Evolutionary conservation across 2,888 invertebrate species (phyloP).

Genomic region (Malthinus seriepunctatus): DNA sequence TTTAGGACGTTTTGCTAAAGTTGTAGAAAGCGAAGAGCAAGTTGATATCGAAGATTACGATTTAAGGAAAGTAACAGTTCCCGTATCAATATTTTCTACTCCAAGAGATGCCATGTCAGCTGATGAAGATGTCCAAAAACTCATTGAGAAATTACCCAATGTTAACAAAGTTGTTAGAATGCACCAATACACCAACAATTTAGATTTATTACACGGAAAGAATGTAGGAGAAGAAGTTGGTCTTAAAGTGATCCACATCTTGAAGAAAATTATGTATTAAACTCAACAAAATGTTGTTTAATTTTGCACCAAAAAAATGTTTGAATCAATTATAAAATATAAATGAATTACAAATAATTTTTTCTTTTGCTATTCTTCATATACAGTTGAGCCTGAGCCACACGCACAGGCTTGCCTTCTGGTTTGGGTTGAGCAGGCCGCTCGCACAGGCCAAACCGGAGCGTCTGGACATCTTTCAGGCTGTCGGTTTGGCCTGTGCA

Average conservation of each 20-base stretch:
- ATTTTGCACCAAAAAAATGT: background rate
- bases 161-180: conserved; percentile 48
- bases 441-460: too few relatives aligned
- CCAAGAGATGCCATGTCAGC: conserved; percentile 59
- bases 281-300: background rate
- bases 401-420: too few relatives aligned
- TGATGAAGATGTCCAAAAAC: conserved; percentile 54
- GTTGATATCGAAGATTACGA: conserved; percentile 57
- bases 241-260: background rate
- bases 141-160: conserved; percentile 53
- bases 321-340: background rate
- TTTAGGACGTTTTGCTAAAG: conserved; percentile 51
- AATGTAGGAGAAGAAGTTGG: conserved; percentile 41
- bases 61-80: conserved; percentile 54
- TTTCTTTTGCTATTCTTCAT: too few relatives aligned
- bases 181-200: conserved; percentile 61
- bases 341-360: background rate
- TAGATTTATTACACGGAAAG: conserved; percentile 63
- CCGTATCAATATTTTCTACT: conserved; percentile 58
- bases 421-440: too few relatives aligned
- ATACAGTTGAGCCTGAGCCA: too few relatives aligned
- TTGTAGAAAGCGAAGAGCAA: conserved; percentile 48
- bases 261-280: background rate
- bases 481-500: too few relatives aligned
- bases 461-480: too few relatives aligned